A percentile compares a stretch with the other conserved stretches of the same genome.
phyloP scores from a whole-genome alignment of 2,888 invertebrate genomes.

The Trachelus troglodyta region DNA sequence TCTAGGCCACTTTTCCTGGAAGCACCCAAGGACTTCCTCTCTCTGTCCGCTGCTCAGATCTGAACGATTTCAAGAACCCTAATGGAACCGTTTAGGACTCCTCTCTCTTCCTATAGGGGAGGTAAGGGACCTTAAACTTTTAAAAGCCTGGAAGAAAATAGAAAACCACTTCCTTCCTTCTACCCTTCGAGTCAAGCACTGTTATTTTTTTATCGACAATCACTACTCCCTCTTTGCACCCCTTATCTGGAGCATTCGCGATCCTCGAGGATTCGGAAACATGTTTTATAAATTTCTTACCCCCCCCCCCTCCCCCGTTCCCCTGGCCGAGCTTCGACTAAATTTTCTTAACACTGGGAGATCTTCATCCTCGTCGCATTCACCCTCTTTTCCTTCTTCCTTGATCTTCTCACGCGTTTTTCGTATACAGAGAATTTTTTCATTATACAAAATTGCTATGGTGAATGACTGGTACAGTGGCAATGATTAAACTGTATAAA shows the following conservation, averaged over 20 bases:
- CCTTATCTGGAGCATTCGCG: not conserved
- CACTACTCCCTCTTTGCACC: not conserved
- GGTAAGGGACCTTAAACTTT: slow-evolving; percentile 38
- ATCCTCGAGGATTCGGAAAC: not conserved
- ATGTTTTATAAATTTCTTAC: not conserved
- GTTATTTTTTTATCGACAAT: not conserved
- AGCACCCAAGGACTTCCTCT: slow-evolving; percentile 9
- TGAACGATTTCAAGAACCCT: slow-evolving; percentile 13
- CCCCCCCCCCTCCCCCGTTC: fast-evolving
- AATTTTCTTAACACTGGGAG: not conserved
- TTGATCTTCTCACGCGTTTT: not conserved
- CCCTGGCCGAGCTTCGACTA: not conserved
- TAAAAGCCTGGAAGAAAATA: slow-evolving; percentile 20
- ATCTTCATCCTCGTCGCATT: not conserved
- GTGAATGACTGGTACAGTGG: not conserved
- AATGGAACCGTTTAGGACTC: slow-evolving; percentile 32
- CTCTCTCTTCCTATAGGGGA: not conserved
- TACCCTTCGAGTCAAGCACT: not conserved
- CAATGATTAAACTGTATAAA: not conserved
- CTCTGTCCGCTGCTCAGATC: slow-evolving; percentile 12
- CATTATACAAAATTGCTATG: not conserved
- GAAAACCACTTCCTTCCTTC: not conserved
- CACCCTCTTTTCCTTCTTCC: not conserved
- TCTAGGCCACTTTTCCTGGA: slow-evolving; percentile 27
- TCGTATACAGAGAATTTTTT: not conserved